These are phyloP conservation scores for Arctocebus calabarensis DNA, from an alignment of 2,797 vertebrate species.

Conservation along the genomic window DNA sequence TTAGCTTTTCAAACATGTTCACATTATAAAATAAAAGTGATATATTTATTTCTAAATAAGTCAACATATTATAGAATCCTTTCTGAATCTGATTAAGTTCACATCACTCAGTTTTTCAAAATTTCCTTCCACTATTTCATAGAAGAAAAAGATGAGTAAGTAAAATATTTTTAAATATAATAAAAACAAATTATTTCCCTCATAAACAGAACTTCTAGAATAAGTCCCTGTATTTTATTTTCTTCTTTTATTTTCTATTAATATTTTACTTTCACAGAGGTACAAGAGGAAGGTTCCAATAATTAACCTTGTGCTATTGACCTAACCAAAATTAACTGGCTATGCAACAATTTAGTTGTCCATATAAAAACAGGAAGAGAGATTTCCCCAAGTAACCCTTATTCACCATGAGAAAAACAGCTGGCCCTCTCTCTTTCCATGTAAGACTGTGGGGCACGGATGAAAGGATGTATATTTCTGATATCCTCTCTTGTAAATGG, in stretches of 20 bases:
- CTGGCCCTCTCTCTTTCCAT: slow-evolving; percentile 87
- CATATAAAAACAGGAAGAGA: slow-evolving; percentile 92
- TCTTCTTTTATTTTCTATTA: slow-evolving; percentile 72
- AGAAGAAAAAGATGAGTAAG: slow-evolving; percentile 50
- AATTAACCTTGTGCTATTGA: slow-evolving; percentile 90
- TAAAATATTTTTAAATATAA: slow-evolving; percentile 36
- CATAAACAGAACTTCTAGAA: slow-evolving; percentile 27
- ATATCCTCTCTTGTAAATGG: slow-evolving; percentile 88
- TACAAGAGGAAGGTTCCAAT: slow-evolving; percentile 86
- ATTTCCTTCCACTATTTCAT: slow-evolving; percentile 7
- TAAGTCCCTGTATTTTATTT: slow-evolving; percentile 61
- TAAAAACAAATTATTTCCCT: slow-evolving; percentile 36
- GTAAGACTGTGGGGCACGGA: slow-evolving; percentile 86
- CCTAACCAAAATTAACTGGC: slow-evolving; percentile 89
- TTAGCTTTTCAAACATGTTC: not conserved
- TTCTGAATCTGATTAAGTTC: slow-evolving; percentile 40
- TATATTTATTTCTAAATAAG: not conserved
- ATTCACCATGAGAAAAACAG: slow-evolving; percentile 91
- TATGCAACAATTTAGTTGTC: slow-evolving; percentile 88
- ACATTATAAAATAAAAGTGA: not conserved
- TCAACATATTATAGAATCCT: slow-evolving; percentile 18
- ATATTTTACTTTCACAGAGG: slow-evolving; percentile 78
- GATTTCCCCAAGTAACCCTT: slow-evolving; percentile 91
- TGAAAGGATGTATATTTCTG: slow-evolving; percentile 88
- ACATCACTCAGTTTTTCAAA: slow-evolving; percentile 26